phyloP scores from a whole-genome alignment of 2,113 vertebrate genomes.

The Phoenicopterus ruber region DNA sequence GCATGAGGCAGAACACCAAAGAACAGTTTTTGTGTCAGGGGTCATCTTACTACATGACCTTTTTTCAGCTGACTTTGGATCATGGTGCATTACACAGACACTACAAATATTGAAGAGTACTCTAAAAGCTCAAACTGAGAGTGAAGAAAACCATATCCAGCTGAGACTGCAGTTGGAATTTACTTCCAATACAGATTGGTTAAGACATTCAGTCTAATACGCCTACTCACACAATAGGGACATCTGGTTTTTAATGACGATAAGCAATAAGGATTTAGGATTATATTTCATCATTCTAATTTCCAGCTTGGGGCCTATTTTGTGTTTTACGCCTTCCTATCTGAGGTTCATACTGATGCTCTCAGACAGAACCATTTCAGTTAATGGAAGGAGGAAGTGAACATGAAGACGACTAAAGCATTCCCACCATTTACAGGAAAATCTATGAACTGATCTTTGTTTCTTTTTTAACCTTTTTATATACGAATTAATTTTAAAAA shows the following conservation, averaged over 20 bases:
- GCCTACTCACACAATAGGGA: not conserved
- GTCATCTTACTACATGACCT: not conserved
- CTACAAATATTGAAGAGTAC: not conserved
- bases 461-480: not conserved
- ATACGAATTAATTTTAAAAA: not conserved
- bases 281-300: not conserved
- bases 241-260: not conserved
- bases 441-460: not conserved
- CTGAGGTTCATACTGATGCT: not conserved
- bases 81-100: not conserved
- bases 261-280: not conserved
- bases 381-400: not conserved
- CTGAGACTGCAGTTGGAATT: not conserved
- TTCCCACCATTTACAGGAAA: not conserved
- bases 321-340: not conserved
- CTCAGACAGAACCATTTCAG: not conserved
- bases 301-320: not conserved
- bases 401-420: not conserved
- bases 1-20: not conserved
- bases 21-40: not conserved
- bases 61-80: not conserved
- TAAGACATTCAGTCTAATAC: not conserved
- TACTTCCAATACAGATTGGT: not conserved
- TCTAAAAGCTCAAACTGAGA: not conserved
- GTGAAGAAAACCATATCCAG: not conserved